These are phyloP conservation scores for Caenorhabditis sp. DNA, from an alignment of 2,888 invertebrate species.

Conservation along the genomic window DNA sequence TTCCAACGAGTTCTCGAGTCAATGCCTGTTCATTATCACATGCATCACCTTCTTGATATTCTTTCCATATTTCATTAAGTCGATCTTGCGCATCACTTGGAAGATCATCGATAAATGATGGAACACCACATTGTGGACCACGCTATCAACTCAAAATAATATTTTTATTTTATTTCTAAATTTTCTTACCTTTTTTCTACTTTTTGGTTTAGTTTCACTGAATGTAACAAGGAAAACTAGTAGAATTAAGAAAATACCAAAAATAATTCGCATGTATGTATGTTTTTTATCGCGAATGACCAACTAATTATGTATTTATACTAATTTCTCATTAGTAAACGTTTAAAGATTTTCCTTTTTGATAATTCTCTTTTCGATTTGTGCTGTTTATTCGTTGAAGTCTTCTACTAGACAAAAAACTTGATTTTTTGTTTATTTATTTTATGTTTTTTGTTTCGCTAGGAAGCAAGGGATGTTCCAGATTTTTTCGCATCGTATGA, in stretches of 20 bases:
- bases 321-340: neutral
- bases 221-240: neutral
- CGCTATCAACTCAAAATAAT: conserved; percentile 7
- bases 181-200: neutral
- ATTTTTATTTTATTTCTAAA: too few species aligned
- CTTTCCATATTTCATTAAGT: conserved; percentile 49
- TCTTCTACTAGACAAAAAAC: too few species aligned
- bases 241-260: neutral
- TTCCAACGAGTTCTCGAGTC: conserved; percentile 47
- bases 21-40: conserved; percentile 51
- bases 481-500: neutral
- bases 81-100: conserved; percentile 39
- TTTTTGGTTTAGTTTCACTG: neutral
- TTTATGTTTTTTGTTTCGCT: neutral
- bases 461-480: too few species aligned
- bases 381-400: neutral
- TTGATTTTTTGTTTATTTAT: conserved; percentile 1
- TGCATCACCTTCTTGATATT: conserved; percentile 54
- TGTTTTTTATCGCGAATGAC: neutral
- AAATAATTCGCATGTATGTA: too few species aligned
- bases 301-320: neutral
- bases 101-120: conserved; percentile 45
- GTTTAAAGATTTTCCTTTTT: neutral
- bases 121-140: conserved; percentile 50
- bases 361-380: neutral